A percentile compares a stretch with the other conserved stretches of the same genome.
phyloP scores from a whole-genome alignment of 2,888 invertebrate species.

The Tupiocoris notatus region DNA sequence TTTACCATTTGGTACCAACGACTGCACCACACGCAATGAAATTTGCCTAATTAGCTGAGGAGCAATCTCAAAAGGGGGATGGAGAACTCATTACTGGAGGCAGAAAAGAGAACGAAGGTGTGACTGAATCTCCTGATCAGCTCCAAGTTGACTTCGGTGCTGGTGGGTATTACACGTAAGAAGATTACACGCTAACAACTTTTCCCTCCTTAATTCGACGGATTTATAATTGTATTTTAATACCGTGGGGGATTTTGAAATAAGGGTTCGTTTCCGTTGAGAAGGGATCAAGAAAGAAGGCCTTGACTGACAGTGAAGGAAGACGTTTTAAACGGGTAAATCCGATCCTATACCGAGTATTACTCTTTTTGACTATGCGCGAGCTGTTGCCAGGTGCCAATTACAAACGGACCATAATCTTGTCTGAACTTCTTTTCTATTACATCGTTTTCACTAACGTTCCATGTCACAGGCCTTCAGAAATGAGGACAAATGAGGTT shows the following conservation, averaged over 20 bases:
- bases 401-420: neutral
- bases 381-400: neutral
- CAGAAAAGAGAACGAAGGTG: neutral
- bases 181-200: conserved; percentile 41
- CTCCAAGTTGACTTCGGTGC: neutral
- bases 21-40: too few relatives aligned
- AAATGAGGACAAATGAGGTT: too few relatives aligned
- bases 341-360: neutral
- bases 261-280: neutral
- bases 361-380: neutral
- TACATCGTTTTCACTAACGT: too few relatives aligned
- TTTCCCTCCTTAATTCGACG: conserved; percentile 35
- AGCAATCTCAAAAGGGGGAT: neutral
- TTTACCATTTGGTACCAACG: too few relatives aligned
- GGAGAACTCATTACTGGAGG: neutral
- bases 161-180: conserved; percentile 44
- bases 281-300: neutral
- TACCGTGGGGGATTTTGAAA: conserved; percentile 37
- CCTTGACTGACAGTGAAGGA: neutral
- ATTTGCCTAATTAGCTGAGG: too few relatives aligned
- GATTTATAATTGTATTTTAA: conserved; percentile 45
- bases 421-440: too few relatives aligned
- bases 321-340: neutral
- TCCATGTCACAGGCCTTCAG: too few relatives aligned
- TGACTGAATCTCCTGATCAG: neutral